Base-by-base conservation (phyloP, 2,113 vertebrate genomes). In the Todiramphus saurophagus region DNA sequence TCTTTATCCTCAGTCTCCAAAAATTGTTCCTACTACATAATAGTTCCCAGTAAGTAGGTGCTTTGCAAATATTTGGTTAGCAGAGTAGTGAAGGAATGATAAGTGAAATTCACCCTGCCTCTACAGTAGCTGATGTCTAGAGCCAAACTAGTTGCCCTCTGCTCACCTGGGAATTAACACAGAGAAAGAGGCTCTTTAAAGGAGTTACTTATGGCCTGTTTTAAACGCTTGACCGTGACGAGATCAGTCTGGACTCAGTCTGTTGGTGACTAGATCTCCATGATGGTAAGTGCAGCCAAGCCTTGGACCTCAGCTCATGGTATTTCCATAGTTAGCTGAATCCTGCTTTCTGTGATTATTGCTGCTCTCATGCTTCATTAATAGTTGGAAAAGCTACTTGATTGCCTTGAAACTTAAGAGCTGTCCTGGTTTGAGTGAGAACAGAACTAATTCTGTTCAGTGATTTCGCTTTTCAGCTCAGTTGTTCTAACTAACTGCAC, bases 41-140 rank as follows among this genome's bases (percentile, higher is more conserved):
- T 63, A 83, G 41, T 51, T 86, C 41, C 39, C 19, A 20, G 18
- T 86, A 73, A 70, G 67, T 70, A 74, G 76, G 35, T 74, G 67
- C 67, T 90, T 79, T 80, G 72, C 83, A 83, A 96, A 74, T 83
- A 77, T 51, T 93, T 95, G 83, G 53, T n/a, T 86, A 90, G 50
- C 13, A 8, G 44, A 69, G 41, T 33, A 69, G 58, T 20, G 6
- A 37, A 95, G 60, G 83, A 86, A 70, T 68, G 66, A 10, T 39
- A 55, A 83, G 48, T 80, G 37, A 80, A 83, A 63, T 77, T 44
- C 30, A 46, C 44, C 2, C 9, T 46, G 31, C 41, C 37, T 83
- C 21, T 46, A 1, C 20, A 76, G 85, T 11, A 62, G 59, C 58
- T 44, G 59, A 21, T 56, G 14, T 48, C 27, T 83, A 55, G 55